phyloP scores from a whole-genome alignment of 2,888 invertebrate species.

The Halocaridina rubra region DNA sequence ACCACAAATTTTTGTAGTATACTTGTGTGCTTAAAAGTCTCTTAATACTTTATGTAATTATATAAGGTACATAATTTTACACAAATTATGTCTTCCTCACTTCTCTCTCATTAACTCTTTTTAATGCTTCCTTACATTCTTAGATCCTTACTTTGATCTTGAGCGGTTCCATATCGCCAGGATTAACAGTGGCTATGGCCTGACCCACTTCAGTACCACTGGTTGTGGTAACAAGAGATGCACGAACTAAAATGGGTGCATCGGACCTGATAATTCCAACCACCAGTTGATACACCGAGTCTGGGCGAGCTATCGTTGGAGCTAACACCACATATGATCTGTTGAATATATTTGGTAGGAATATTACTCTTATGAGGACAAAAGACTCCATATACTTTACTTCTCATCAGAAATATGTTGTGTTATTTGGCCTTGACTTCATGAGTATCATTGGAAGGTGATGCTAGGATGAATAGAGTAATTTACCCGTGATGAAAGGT shows the following conservation, averaged over 20 bases:
- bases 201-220: not conserved
- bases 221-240: not conserved
- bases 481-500: too few relatives aligned
- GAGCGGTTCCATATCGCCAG: not conserved
- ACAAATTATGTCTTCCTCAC: too few relatives aligned
- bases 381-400: not conserved
- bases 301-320: slow-evolving; percentile 29
- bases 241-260: not conserved
- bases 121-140: too few relatives aligned
- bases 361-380: not conserved
- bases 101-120: too few relatives aligned
- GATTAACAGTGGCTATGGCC: not conserved
- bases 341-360: not conserved
- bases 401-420: too few relatives aligned
- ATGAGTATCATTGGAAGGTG: too few relatives aligned
- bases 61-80: too few relatives aligned
- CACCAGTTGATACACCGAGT: slow-evolving; percentile 27
- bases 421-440: too few relatives aligned
- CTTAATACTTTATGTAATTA: too few relatives aligned
- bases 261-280: slow-evolving; percentile 15
- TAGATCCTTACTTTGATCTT: slow-evolving; percentile 33
- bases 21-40: too few relatives aligned
- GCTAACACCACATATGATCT: slow-evolving; percentile 36
- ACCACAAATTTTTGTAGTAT: too few relatives aligned
- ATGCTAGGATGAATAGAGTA: too few relatives aligned